Evolutionary conservation across 2,113 vertebrate genomes (phyloP).

Genomic region (Rhea pennata): DNA sequence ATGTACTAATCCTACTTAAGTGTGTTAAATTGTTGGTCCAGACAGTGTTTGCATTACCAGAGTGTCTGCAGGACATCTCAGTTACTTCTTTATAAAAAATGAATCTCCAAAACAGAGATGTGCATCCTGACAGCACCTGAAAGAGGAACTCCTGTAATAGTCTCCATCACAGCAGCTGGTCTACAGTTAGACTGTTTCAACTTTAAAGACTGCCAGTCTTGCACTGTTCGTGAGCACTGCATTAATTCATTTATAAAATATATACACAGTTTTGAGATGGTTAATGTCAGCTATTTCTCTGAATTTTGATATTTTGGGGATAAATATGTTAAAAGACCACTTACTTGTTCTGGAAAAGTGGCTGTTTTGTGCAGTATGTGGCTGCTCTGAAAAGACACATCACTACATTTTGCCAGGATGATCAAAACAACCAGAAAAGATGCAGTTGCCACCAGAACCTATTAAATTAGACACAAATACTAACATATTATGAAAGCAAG

Average conservation of each 20-base stretch:
- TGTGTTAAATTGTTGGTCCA: background rate
- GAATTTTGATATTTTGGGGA: background rate
- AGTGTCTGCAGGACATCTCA: background rate
- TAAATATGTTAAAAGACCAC: background rate
- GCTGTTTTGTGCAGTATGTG: background rate
- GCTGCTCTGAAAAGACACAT: background rate
- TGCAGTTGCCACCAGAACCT: background rate
- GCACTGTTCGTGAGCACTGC: background rate
- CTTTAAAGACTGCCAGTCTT: background rate
- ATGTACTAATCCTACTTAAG: background rate
- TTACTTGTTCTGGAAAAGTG: background rate
- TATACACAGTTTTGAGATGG: background rate
- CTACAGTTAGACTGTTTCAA: background rate
- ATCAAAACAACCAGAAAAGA: background rate
- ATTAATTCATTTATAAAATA: background rate
- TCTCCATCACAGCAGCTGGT: background rate
- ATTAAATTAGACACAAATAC: background rate
- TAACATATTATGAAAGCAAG: background rate
- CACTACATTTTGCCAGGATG: background rate
- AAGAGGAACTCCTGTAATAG: background rate
- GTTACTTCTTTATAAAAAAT: background rate
- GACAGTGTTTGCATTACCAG: background rate
- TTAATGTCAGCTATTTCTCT: background rate
- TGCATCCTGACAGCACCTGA: background rate
- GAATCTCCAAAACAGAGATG: background rate